phyloP scores from a whole-genome alignment of 2,888 invertebrate species.

The Stenurella melanura region DNA sequence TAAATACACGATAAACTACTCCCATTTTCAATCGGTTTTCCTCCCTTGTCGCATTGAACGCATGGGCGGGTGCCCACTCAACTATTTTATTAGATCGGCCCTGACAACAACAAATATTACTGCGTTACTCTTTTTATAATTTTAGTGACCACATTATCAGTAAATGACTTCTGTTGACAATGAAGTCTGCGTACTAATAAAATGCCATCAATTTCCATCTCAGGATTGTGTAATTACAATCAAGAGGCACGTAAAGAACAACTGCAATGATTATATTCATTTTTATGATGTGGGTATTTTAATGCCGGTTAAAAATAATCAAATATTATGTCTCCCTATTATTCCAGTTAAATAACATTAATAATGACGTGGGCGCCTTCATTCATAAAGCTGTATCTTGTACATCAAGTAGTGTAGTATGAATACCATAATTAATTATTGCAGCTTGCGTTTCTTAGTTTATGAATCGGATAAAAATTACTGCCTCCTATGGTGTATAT shows the following conservation, averaged over 20 bases:
- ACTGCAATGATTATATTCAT: background rate
- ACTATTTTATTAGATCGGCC: background rate
- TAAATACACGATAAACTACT: background rate
- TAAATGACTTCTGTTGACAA: background rate
- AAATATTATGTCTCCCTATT: slow-evolving; percentile 4
- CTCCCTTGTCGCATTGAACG: background rate
- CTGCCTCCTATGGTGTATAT: background rate
- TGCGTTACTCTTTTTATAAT: slow-evolving; percentile 7
- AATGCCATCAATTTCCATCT: background rate
- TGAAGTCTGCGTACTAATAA: background rate
- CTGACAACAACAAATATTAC: background rate
- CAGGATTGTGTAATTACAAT: background rate
- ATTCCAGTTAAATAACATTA: slow-evolving; percentile 24
- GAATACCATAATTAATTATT: slow-evolving; percentile 20
- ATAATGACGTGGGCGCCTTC: slow-evolving; percentile 20
- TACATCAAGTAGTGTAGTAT: background rate
- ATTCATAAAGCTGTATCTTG: slow-evolving; percentile 19
- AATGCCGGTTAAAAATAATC: background rate
- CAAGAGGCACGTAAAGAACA: background rate
- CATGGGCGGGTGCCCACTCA: background rate
- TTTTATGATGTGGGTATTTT: slow-evolving; percentile 22
- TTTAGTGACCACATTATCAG: background rate
- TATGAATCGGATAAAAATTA: background rate
- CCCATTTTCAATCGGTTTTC: background rate
- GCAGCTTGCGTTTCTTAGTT: background rate